phyloP scores from a whole-genome alignment of 2,113 vertebrate species.

The Embiotoca jacksoni region DNA sequence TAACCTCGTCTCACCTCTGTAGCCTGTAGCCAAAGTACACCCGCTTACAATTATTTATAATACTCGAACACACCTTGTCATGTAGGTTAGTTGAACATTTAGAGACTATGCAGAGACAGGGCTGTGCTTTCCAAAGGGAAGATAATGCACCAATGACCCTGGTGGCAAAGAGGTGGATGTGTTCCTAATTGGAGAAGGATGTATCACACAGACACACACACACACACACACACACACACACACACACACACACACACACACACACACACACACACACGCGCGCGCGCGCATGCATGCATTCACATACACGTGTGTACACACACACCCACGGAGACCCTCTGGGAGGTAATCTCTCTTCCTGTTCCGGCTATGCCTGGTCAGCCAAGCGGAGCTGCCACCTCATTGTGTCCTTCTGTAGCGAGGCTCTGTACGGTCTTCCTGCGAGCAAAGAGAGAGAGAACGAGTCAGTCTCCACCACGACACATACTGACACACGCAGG shows the following conservation, averaged over 20 bases:
- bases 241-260: slow-evolving; percentile 9
- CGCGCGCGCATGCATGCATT: slow-evolving; percentile 11
- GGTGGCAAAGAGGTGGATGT: slow-evolving; percentile 48
- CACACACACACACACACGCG: not conserved
- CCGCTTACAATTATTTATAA: not conserved
- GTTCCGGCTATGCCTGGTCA: slow-evolving; percentile 71
- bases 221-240: slow-evolving; percentile 6
- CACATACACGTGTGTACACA: slow-evolving; percentile 4
- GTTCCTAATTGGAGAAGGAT: slow-evolving; percentile 62
- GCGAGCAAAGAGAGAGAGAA: slow-evolving; percentile 34
- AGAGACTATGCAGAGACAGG: slow-evolving; percentile 12
- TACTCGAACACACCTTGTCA: not conserved
- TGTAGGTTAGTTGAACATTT: not conserved
- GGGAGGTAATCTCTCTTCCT: slow-evolving; percentile 76
- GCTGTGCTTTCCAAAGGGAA: slow-evolving; percentile 23
- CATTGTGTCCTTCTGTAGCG: slow-evolving; percentile 73
- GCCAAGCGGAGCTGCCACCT: slow-evolving; percentile 79
- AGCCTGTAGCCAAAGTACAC: no score
- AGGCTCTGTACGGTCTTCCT: slow-evolving; percentile 49
- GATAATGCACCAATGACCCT: slow-evolving; percentile 51
- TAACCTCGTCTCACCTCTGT: not conserved
- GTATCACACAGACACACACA: slow-evolving; percentile 7
- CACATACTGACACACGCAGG: slow-evolving; percentile 20
- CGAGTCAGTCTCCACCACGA: slow-evolving; percentile 5
- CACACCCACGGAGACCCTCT: slow-evolving; percentile 43